Evolutionary conservation across 2,113 vertebrate species (phyloP), one percentile per base, ranked within the genome.

Genomic region (Ochotona princeps): DNA sequence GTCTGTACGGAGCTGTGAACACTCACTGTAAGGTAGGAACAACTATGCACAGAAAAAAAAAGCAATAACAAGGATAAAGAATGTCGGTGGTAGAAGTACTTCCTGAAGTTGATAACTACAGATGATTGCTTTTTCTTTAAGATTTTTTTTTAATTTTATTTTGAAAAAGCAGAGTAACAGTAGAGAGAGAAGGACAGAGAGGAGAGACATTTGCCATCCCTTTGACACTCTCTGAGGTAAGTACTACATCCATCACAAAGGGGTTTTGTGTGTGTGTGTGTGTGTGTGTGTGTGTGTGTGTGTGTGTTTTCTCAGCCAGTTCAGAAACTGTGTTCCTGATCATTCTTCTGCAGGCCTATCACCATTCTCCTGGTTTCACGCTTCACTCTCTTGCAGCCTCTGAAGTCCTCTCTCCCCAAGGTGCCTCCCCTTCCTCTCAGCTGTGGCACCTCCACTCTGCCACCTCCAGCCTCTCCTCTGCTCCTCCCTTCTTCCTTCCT

Each of bases 311-410:
- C 54, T 75, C 57, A 61, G 54, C 44, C 44, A 84, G 73, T 44
- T 28, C 57, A 90, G 26, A n/a, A 35, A 11, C 79, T 44, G 54
- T 79, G 35, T 51, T 81, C 14, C 81, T 69, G 49, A 26, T 69
- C 89, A 73, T 89, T 51, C 30, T 67, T 69, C 51, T 63, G 61
- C 94, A 86, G 51, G 63, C 38, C 38, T 44, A 44, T 76, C 65
- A 63, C 47, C 74, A 90, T 67, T n/a, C 82, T 63, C 51, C 25
- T 57, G 63, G 54, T 61, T 79, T 90, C 70, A 30, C 78, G 90
- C 61, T 78, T n/a, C 32, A 70, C 54, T 60, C 49, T 21, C 72
- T 67, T 38, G 18, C 67, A 75, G 26, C 49, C 47, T 90, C 32
- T 20, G 51, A 90, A 72, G 30, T 76, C 47, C 23, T 10, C 51